Evolutionary conservation across 2,113 vertebrate species (phyloP), one percentile per base, ranked within the genome.

Genomic region (Triplophysa dalaica): DNA sequence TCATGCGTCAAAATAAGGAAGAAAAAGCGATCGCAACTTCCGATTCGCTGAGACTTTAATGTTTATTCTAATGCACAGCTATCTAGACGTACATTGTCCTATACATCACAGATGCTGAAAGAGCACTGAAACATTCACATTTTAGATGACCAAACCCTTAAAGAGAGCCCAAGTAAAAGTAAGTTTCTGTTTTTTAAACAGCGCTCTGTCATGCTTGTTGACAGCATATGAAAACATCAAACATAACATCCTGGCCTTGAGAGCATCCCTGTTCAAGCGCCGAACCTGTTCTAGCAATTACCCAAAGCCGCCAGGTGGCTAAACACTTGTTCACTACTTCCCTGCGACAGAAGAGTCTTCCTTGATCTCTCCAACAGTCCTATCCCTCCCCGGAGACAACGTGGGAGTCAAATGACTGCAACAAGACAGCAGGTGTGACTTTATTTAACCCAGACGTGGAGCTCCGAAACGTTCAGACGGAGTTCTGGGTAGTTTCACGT

Each of bases 271-370:
- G 26, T 48, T 81, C 65, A 81, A 83, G 50, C 41, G 19, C 43
- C 26, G 48, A 75, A 81, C 33, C 81, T 85, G 84, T 78, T 85
- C 58, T 75, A 43, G 76, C 70, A 78, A 83, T 85, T 83, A 85
- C 70, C 62, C 65, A 43, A 22, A 78, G 78, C 75, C 68, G 67
- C 22, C 84, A 70, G 81, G 81, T 54, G 70, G 63, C 24, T 70
- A 85, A 74, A 66, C 50, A 21, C 81, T 70, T 81, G 68, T 85
- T 81, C 50, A 64, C 69, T 70, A 69, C 78, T 60, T 52, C 43
- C 60, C 70, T 80, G 78, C 24, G 58, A 77, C 48, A 26, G 60
- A 74, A 22, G 72, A 72, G 65, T n/a, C 68, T 63, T 58, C 43
- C 65, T 60, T 65, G 78, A 85, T 81, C 63, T 60, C 48, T 79